Base-by-base conservation (phyloP, 2,797 vertebrate species). In the Remorina albescens region DNA sequence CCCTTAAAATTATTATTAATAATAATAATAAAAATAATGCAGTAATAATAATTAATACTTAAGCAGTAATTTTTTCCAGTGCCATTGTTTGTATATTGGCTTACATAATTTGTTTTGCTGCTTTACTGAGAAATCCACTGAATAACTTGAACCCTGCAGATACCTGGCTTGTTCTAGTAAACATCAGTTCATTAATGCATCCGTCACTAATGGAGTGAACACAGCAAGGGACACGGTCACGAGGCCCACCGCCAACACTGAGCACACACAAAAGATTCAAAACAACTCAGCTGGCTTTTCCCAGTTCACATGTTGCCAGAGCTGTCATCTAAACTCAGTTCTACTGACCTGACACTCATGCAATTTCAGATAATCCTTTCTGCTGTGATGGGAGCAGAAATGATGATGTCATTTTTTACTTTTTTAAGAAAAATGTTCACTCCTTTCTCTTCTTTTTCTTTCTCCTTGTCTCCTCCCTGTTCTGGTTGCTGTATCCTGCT, bases 171-270 rank as follows among this genome's bases (percentile, higher is more conserved):
- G 39, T 36, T 34, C 71, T 76, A 49, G 82, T 82, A 83, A 90
- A 86, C 87, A 89, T 71, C 50, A 77, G 59, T 77, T 87, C 80
- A 80, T 89, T 87, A 88, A 86, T 81, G 70, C 68, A 55, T 74
- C 66, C 32, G 3, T 81, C 76, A 69, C 78, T 88, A 88, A 89
- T 87, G 75, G 78, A 62, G 72, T 36, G 51, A 81, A 62, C 62
- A 69, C 70, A 75, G 81, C 25, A 6, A 82, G 78, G 66, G 69
- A 67, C 79, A 58, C 2, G 26, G 59, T 80, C 79, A 76, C 51
- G 10, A 69, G 81, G 74, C 68, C 42, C 6, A 13, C 37, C 4
- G 18, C 71, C 57, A 67, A 62, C 78, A 67, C 65, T 51, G 55
- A 54, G 74, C 26, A 16, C 67, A 73, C 56, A 73, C 47, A 28